Percentiles rank a stretch among this genome's conserved stretches.
Evolutionary conservation across 1,140 invertebrate genomes (phyloP).

Genomic region (Leptopilina boulardi): DNA sequence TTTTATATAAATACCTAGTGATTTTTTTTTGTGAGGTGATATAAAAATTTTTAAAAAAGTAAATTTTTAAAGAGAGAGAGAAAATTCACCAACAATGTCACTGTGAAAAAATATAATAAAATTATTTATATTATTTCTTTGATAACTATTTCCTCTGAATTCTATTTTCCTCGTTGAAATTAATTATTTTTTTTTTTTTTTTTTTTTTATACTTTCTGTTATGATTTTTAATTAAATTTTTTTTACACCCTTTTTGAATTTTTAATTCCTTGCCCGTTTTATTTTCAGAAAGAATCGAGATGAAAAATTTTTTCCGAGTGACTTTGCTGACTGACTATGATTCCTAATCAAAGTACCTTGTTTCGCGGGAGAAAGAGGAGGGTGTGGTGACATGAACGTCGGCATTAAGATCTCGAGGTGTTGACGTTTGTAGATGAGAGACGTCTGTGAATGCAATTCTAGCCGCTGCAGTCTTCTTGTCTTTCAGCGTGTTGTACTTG

Average conservation of each 20-base stretch:
- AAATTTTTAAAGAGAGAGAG: neutral
- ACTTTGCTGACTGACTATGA: conserved; percentile 16
- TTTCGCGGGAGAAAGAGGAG: conserved; percentile 63
- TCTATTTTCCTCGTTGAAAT: too few species aligned
- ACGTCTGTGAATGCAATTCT: conserved; percentile 50
- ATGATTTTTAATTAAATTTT: too few species aligned
- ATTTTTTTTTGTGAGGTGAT: neutral
- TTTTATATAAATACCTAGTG: conserved; percentile 16
- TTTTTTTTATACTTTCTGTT: too few species aligned
- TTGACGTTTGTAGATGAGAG: conserved; percentile 58
- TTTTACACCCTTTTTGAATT: too few species aligned
- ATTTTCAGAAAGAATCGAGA: too few species aligned
- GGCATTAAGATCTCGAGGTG: conserved; percentile 53
- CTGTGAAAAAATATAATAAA: neutral
- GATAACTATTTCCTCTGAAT: too few species aligned
- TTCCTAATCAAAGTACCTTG: conserved; percentile 60
- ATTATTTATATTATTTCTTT: too few species aligned
- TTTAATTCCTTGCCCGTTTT: too few species aligned
- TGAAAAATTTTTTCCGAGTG: conserved; percentile 7
- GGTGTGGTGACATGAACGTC: conserved; percentile 64
- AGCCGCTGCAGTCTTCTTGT: conserved; percentile 3
- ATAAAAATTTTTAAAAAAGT: neutral
- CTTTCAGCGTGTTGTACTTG: conserved; percentile 16
- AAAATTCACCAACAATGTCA: conserved; percentile 7
- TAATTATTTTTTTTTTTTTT: too few species aligned